A percentile compares a stretch with the other conserved stretches of the same genome.
Conservation (phyloP, 1,140 invertebrate species). For the Ridgeia piscesae region DNA sequence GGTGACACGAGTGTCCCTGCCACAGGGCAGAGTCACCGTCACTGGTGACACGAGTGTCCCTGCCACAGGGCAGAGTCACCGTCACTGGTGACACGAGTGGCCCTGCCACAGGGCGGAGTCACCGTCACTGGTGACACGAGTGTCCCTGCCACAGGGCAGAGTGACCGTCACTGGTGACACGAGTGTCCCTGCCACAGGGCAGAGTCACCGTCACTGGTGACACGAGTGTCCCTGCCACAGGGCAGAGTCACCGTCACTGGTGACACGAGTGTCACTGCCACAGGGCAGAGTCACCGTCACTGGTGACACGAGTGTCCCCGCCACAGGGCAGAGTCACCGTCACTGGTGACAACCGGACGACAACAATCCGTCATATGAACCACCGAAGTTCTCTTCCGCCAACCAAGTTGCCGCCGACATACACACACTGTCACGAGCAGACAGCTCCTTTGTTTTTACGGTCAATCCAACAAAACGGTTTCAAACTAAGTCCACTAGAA, state of each 20-base stretch:
- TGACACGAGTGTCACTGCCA: neutral
- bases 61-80: neutral
- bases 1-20: neutral
- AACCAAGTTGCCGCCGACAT: neutral
- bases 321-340: neutral
- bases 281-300: neutral
- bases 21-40: neutral
- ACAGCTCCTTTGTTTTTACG: too few relatives aligned
- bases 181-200: neutral
- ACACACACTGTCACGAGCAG: neutral
- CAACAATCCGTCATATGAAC: neutral
- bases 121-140: neutral
- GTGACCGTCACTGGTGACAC: neutral
- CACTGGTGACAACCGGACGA: neutral
- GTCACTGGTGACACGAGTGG: neutral
- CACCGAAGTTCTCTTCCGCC: too few relatives aligned
- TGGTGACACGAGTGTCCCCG: neutral
- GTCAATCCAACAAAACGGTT: neutral
- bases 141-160: neutral
- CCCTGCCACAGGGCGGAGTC: neutral
- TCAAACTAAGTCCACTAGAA: neutral
- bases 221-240: neutral
- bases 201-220: neutral
- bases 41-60: neutral
- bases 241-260: neutral